These are phyloP conservation scores for Polyodon spathula DNA, from an alignment of 2,113 vertebrate species.

Conservation along the genomic window DNA sequence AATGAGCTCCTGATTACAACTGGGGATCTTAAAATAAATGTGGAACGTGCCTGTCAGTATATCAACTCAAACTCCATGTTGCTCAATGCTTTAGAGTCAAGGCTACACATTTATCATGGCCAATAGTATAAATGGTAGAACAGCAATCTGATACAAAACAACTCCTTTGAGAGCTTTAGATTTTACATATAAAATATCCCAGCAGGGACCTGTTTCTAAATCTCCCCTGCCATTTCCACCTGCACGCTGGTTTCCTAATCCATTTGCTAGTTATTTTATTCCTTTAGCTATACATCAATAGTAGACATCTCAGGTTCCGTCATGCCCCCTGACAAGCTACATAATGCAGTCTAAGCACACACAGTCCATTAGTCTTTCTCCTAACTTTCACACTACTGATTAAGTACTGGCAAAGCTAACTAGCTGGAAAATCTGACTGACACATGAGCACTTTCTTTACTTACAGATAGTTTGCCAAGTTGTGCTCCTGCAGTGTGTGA, in stretches of 20 bases:
- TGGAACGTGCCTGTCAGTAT: too few species aligned
- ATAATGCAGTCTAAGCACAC: not conserved
- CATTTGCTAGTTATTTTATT: not conserved
- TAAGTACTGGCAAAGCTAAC: not conserved
- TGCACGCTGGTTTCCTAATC: not conserved
- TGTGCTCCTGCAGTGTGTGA: constrained; percentile 95
- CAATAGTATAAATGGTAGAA: too few species aligned
- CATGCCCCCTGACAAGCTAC: not conserved
- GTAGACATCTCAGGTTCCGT: not conserved
- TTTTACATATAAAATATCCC: not conserved
- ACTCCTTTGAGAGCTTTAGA: too few species aligned
- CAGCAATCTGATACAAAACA: too few species aligned
- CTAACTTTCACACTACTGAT: not conserved
- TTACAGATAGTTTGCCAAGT: constrained; percentile 95
- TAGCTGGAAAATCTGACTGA: not conserved
- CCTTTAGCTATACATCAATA: not conserved
- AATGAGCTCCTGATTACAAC: too few species aligned
- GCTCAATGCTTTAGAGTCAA: too few species aligned
- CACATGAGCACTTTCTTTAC: constrained; percentile 34
- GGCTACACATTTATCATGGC: too few species aligned
- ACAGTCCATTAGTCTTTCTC: constrained; percentile 2
- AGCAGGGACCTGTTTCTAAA: not conserved
- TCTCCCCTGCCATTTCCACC: not conserved
- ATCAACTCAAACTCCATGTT: too few species aligned
- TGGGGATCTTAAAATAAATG: too few species aligned